Conservation (phyloP, 2,888 invertebrate species). For the Agonopterix subpropinquella region DNA sequence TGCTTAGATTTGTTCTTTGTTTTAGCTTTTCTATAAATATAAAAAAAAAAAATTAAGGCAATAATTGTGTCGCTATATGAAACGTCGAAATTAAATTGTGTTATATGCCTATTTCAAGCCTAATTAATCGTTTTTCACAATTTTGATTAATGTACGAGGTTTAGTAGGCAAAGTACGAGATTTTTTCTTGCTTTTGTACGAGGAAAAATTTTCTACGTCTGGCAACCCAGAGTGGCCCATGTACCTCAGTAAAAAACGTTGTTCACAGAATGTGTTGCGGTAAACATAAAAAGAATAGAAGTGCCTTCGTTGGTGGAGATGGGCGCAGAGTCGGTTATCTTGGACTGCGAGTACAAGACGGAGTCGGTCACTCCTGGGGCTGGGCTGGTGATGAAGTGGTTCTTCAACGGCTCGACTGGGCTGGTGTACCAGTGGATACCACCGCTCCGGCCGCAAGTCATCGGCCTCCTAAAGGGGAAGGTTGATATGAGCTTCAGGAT, state of each 20-base stretch:
- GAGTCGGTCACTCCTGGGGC: conserved; percentile 28
- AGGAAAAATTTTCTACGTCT: too few relatives aligned
- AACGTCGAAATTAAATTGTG: too few relatives aligned
- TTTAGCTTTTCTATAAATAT: too few relatives aligned
- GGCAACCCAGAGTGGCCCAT: too few relatives aligned
- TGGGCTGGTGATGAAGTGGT: conserved; percentile 68
- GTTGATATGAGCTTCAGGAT: conserved; percentile 58
- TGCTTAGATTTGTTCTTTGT: too few relatives aligned
- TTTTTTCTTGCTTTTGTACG: too few relatives aligned
- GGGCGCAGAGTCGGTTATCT: conserved; percentile 47
- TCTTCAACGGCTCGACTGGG: conserved; percentile 62
- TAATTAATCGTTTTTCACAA: too few relatives aligned
- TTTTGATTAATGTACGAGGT: too few relatives aligned
- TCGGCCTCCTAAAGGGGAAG: conserved; percentile 64
- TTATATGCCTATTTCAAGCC: too few relatives aligned
- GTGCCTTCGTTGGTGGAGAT: conserved; percentile 58
- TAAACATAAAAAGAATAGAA: conserved; percentile 59
- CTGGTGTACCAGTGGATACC: conserved; percentile 71
- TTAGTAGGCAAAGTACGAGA: too few relatives aligned
- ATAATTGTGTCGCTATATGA: too few relatives aligned
- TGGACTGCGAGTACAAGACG: conserved; percentile 52
- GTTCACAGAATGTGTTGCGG: conserved; percentile 58
- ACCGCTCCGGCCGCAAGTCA: conserved; percentile 57
- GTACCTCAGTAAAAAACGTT: neutral
- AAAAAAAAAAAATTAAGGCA: too few relatives aligned